Evolutionary conservation across 2,113 vertebrate species (phyloP), one percentile per base, ranked within the genome.

Genomic region (Noctilio leporinus): DNA sequence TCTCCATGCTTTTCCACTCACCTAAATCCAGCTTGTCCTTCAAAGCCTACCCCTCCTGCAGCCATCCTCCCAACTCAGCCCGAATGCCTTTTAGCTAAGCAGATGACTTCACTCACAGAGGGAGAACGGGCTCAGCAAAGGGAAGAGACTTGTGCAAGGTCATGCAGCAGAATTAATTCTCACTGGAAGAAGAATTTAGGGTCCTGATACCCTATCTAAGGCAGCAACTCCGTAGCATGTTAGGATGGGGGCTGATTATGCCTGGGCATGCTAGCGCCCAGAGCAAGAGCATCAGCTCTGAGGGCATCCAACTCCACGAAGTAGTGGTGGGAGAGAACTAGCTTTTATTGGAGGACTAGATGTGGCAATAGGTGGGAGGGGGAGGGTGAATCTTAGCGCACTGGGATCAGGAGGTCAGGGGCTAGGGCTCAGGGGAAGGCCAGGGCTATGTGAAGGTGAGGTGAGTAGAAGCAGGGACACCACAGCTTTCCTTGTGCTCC

Each of bases 401-500:
- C n/a, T 17, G 17, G 43, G n/a, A 24, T n/a, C 10, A 10, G 67
- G 55, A 47, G 15, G 11, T 22, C 10, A 6, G 3, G 4, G 40
- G 38, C 8, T 28, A 1, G 16, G 19, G 33, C 14, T 9, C 35
- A 38, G 35, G 40, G 38, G 15, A 33, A 19, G n/a, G 82, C 28
- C 33, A 35, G 19, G 49, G 28, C 35, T 90, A 83, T 10, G 51
- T 0, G 72, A 99, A 96, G 83, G 7, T 91, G 55, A 99, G 98
- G 86, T 95, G 59, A 76, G 99, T 98, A 1, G 78, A 97, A 10
- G 98, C 96, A 0, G 98, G 89, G 65, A 99, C 98, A 22, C 99
- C 98, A 11, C 95, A 99, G 97, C 95, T 98, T 93, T 96, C 98
- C 86, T 99, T 99, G 97, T 99, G 98, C 22, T 98, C 57, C 17